Evolutionary conservation across 2,888 invertebrate genomes (phyloP).

Genomic region (Spisula subtruncata): DNA sequence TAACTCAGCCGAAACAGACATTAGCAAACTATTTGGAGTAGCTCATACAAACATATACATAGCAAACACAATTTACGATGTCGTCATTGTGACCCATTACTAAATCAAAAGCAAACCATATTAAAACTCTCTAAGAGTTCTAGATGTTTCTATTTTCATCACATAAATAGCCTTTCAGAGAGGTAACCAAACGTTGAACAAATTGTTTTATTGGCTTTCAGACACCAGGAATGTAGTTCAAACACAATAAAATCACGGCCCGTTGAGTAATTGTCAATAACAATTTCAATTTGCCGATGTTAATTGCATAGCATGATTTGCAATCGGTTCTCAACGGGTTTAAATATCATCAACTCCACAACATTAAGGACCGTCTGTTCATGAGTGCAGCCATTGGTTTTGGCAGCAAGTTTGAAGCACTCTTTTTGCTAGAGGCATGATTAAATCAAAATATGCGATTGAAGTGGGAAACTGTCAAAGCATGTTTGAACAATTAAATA

Average conservation of each 20-base stretch:
- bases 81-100: background rate
- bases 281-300: slow-evolving; percentile 7
- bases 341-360: background rate
- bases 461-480: background rate
- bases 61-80: background rate
- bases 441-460: background rate
- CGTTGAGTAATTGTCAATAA: slow-evolving; percentile 17
- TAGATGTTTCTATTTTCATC: slow-evolving; percentile 5
- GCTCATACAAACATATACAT: too few species aligned
- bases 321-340: slow-evolving; percentile 8
- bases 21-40: background rate
- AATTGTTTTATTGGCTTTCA: slow-evolving; percentile 6
- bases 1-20: too few species aligned
- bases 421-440: background rate
- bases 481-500: background rate
- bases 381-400: background rate
- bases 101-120: background rate
- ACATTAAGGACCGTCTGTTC: background rate
- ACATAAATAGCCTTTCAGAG: background rate
- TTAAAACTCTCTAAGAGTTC: background rate
- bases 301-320: slow-evolving; percentile 28
- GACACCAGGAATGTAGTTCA: background rate
- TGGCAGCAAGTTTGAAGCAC: background rate
- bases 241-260: background rate
- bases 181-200: background rate